Base-by-base conservation (phyloP, 2,113 vertebrate genomes). In the Trichomycterus rosablanca region DNA sequence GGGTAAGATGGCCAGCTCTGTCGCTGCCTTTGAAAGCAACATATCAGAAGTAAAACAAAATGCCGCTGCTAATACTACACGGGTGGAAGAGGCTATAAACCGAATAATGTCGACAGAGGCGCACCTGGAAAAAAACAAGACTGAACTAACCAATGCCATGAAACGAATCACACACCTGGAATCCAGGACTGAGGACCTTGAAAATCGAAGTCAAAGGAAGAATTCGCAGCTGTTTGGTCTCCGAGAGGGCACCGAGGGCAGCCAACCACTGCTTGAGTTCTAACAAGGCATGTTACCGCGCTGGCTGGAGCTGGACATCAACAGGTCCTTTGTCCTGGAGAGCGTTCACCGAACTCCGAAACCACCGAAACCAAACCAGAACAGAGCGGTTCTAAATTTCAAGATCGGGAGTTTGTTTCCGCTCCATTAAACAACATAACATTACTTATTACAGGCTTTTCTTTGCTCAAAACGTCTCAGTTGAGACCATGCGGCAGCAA, bases 381-480 rank as follows among this genome's bases (percentile, higher is more conserved):
- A 48, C 12, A 48, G 57, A 59, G 57, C 14, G 19, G 43, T 59
- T 23, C 43, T n/a, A n/a, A n/a, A n/a, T n/a, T n/a, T n/a, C n/a
- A n/a, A 32, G 30, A 32, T 4, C 30, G 30, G 30, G 9, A 32
- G n/a, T n/a, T n/a, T n/a, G n/a, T n/a, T n/a, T n/a, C n/a, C n/a
- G n/a, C n/a, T n/a, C n/a, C n/a, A n/a, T n/a, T n/a, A n/a, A n/a
- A n/a, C n/a, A n/a, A n/a, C n/a, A n/a, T n/a, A n/a, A n/a, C n/a
- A n/a, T n/a, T n/a, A n/a, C n/a, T n/a, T n/a, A n/a, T n/a, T n/a
- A n/a, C n/a, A n/a, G n/a, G n/a, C n/a, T n/a, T n/a, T n/a, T n/a
- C n/a, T n/a, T n/a, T n/a, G n/a, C n/a, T n/a, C n/a, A n/a, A n/a
- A n/a, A n/a, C n/a, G n/a, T n/a, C n/a, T n/a, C n/a, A n/a, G n/a